These are phyloP conservation scores for Tylochromis polylepis DNA, from an alignment of 2,113 vertebrate genomes.

Conservation along the genomic window DNA sequence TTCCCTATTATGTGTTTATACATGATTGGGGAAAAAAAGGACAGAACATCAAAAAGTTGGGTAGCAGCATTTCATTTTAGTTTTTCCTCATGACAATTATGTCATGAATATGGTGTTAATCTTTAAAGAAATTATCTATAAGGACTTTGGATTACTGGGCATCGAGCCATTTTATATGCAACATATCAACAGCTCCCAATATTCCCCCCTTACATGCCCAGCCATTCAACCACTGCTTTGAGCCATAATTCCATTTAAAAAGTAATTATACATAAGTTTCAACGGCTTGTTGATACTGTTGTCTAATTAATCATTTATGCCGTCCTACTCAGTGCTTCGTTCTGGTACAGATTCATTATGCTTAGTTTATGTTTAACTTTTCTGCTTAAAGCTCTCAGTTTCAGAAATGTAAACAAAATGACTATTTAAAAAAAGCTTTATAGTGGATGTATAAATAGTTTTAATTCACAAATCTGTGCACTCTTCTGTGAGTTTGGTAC, in stretches of 20 bases:
- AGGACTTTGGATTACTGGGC: not conserved
- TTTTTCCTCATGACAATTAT: not conserved
- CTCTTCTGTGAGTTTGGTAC: not conserved
- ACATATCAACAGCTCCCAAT: not conserved
- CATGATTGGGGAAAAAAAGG: not conserved
- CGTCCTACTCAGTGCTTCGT: not conserved
- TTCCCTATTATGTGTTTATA: not conserved
- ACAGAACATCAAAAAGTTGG: not conserved
- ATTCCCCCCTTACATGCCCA: not conserved
- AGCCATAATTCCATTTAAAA: not conserved
- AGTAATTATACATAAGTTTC: not conserved
- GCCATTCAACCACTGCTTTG: not conserved
- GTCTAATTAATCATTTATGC: not conserved
- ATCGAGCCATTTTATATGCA: not conserved
- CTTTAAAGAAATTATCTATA: not conserved
- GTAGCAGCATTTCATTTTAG: not conserved
- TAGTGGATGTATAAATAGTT: not conserved
- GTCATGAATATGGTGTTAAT: not conserved
- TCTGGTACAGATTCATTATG: not conserved
- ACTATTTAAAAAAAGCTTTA: not conserved
- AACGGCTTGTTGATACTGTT: not conserved
- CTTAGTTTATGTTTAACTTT: not conserved
- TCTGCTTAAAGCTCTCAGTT: not conserved
- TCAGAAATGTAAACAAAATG: not conserved
- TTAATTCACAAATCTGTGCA: not conserved